These are phyloP conservation scores for Julus scandinavius DNA, from an alignment of 2,888 invertebrate species.

Conservation along the genomic window DNA sequence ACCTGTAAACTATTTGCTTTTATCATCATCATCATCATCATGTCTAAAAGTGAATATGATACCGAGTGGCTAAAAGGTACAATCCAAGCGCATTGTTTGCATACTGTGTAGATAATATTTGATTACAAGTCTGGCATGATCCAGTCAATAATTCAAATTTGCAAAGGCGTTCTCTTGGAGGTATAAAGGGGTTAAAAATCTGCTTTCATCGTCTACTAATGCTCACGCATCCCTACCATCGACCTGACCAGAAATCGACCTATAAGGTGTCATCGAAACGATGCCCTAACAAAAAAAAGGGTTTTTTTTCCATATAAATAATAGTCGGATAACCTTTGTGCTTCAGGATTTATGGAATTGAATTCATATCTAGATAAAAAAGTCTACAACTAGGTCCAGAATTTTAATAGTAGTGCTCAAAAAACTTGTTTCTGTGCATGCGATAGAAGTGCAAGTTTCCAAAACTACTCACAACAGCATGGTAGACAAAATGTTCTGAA, in stretches of 20 bases:
- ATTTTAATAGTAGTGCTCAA: neutral
- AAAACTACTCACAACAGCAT: neutral
- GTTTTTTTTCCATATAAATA: neutral
- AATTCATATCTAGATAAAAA: neutral
- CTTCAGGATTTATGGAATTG: neutral
- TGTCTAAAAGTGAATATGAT: neutral
- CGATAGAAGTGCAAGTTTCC: neutral
- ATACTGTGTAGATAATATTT: neutral
- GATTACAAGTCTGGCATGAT: conserved; percentile 26
- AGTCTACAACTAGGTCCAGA: neutral
- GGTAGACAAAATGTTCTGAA: neutral
- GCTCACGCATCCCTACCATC: neutral
- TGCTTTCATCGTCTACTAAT: neutral
- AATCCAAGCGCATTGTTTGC: neutral
- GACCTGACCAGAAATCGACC: neutral
- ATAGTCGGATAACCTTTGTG: neutral
- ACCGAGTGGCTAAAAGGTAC: neutral
- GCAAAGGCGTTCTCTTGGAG: neutral
- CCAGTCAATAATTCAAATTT: conserved; percentile 16
- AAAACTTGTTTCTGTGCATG: neutral
- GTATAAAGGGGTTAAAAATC: neutral
- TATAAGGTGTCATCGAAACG: neutral
- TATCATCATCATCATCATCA: neutral
- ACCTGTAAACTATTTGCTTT: neutral
- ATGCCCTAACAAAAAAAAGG: neutral